Base-by-base conservation (phyloP, 1,140 invertebrate genomes). In the Megalonaias nervosa region DNA sequence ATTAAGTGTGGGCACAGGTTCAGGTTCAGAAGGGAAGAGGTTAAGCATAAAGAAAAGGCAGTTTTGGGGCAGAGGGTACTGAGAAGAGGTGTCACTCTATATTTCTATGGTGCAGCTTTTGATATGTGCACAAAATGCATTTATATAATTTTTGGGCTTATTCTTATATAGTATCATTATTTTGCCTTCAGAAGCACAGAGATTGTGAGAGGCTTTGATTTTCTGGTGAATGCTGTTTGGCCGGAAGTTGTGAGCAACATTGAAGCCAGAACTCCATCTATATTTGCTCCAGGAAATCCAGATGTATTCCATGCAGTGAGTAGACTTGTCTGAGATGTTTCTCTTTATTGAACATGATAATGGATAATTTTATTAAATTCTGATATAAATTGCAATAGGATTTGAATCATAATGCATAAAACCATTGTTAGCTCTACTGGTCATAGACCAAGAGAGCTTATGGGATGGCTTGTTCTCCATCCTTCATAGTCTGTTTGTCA, bases 271-370 rank as follows among this genome's bases (percentile, higher is more conserved):
- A 93, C 95, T 88, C 93, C 95, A 26, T 94, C 94, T 2, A 95
- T 98, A 82, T 98, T 97, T 92, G 95, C 96, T 16, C 95, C 96
- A 31, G 97, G 96, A 77, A 97, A 98, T 92, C 96, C 97, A 15
- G 94, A 97, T 87, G 91, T 95, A 77, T 97, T 97, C 89, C 96
- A 96, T 89, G 90, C 93, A 85, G 94, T 94, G 90, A 90, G 80
- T 75, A 48, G 38, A 48, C 38, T 48, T 58, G 48, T 58, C 19
- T n/a, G 38, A 48, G 38, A 48, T 48, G 5, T 48, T 64, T 64
- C 16, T 61, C 38, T 38, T 13, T 64, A 6, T 62, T 64, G 31
- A 19, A 31, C 62, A 15, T 16, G 31, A 59, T 14, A 59, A 26
- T 71, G 21, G n/a, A 16, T 56, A 71, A 21, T 58, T 56, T 17